Evolutionary conservation across 2,113 vertebrate genomes (phyloP).

Genomic region (Holacanthus passer): DNA sequence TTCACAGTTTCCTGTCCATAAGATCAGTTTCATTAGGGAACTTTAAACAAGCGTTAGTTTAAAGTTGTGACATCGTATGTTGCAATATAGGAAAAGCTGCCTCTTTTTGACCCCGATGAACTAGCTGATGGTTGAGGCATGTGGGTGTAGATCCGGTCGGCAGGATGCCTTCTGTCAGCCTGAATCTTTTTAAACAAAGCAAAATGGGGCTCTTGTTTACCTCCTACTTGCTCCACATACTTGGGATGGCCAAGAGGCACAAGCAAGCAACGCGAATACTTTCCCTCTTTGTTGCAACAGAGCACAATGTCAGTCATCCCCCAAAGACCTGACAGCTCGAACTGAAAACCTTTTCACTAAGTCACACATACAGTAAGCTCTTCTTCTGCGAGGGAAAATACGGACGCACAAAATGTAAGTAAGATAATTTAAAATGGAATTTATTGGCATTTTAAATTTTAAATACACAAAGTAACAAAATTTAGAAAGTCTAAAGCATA

Average conservation of each 20-base stretch:
- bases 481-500: constrained; percentile 76
- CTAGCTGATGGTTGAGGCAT: not conserved
- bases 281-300: constrained; percentile 87
- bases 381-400: not conserved
- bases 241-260: constrained; percentile 70
- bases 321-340: not conserved
- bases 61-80: not conserved
- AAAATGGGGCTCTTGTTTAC: constrained; percentile 80
- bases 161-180: constrained; percentile 50
- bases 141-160: constrained; percentile 37
- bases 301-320: constrained; percentile 19
- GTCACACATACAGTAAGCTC: not conserved
- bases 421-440: constrained; percentile 75
- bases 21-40: not conserved
- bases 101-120: constrained; percentile 7
- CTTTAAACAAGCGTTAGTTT: not conserved
- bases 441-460: constrained; percentile 83
- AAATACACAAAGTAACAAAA: constrained; percentile 79
- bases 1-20: not conserved
- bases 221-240: constrained; percentile 78
- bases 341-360: not conserved
- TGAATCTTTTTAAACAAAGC: constrained; percentile 54
- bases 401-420: not conserved
- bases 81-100: not conserved
- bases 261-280: constrained; percentile 50